phyloP scores from a whole-genome alignment of 2,888 invertebrate species.

The Fissipunctia ypsillon region DNA sequence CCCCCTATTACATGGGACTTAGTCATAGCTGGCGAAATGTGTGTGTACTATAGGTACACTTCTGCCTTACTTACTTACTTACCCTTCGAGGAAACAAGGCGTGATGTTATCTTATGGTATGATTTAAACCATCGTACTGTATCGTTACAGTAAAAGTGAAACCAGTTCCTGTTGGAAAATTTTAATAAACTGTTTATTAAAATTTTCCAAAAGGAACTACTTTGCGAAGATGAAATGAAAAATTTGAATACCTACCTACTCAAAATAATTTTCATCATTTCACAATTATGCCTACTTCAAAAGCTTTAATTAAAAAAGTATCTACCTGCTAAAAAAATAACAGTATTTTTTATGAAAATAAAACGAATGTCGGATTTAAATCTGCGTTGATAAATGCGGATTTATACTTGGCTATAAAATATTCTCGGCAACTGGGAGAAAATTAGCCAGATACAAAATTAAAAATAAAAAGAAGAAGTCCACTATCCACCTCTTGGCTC shows the following conservation, averaged over 20 bases:
- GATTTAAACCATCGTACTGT: too few relatives aligned
- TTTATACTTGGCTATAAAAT: not conserved
- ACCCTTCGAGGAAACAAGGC: too few relatives aligned
- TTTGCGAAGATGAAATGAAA: slow-evolving; percentile 33
- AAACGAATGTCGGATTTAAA: not conserved
- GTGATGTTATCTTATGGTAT: too few relatives aligned
- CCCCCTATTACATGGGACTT: too few relatives aligned
- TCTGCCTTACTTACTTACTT: too few relatives aligned
- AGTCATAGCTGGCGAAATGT: too few relatives aligned
- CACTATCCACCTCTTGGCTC: too few relatives aligned
- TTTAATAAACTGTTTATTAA: too few relatives aligned
- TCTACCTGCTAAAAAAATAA: not conserved
- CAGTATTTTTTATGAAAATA: slow-evolving; percentile 3
- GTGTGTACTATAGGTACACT: too few relatives aligned
- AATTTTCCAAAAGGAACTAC: slow-evolving; percentile 7
- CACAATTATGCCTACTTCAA: not conserved
- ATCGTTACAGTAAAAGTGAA: too few relatives aligned
- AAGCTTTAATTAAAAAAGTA: slow-evolving; percentile 25
- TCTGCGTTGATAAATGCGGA: slow-evolving; percentile 5
- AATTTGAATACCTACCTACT: not conserved
- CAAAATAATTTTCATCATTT: slow-evolving; percentile 15
- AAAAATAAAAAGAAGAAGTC: not conserved
- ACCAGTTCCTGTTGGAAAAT: too few relatives aligned
- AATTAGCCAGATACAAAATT: not conserved
- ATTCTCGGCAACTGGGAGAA: not conserved